Percentiles rank a stretch among this genome's conserved stretches.
These are phyloP conservation scores for Paracyclopina nana DNA, from an alignment of 1,140 invertebrate species.

Conservation along the genomic window DNA sequence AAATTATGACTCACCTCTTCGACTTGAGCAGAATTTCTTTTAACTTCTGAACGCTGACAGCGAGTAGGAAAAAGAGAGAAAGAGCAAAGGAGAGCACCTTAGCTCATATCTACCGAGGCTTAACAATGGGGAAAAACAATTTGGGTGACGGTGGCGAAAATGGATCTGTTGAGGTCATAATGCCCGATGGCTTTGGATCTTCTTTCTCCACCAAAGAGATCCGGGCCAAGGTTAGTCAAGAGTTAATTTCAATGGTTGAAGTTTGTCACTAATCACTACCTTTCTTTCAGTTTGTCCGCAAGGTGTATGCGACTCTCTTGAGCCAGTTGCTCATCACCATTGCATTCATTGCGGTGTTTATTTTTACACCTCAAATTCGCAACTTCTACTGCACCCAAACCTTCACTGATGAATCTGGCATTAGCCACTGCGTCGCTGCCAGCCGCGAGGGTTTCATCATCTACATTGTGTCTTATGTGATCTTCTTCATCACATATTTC, in stretches of 20 bases:
- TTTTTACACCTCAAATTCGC: constrained; percentile 39
- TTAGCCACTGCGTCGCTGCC: not conserved
- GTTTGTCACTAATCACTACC: no score
- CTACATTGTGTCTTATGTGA: not conserved
- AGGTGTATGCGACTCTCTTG: constrained; percentile 66
- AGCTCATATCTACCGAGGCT: no score
- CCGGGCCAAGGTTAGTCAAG: no score
- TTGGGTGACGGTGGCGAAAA: no score
- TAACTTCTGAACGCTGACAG: no score
- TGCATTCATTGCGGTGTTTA: constrained; percentile 49
- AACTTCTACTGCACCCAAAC: constrained; percentile 24
- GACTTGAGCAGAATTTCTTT: no score
- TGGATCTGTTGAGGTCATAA: no score
- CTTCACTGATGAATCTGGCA: not conserved
- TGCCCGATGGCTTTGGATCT: not conserved
- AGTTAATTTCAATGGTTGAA: no score
- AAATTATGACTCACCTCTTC: no score
- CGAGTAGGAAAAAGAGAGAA: no score
- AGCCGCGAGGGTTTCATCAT: not conserved
- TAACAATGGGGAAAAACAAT: no score
- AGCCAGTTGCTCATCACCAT: constrained; percentile 56
- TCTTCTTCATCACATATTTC: not conserved
- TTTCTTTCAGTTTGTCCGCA: constrained; percentile 23
- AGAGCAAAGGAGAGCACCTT: no score
- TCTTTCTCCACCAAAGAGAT: not conserved